These are phyloP conservation scores for Erannis defoliaria DNA, from an alignment of 2,888 invertebrate species.

Conservation along the genomic window DNA sequence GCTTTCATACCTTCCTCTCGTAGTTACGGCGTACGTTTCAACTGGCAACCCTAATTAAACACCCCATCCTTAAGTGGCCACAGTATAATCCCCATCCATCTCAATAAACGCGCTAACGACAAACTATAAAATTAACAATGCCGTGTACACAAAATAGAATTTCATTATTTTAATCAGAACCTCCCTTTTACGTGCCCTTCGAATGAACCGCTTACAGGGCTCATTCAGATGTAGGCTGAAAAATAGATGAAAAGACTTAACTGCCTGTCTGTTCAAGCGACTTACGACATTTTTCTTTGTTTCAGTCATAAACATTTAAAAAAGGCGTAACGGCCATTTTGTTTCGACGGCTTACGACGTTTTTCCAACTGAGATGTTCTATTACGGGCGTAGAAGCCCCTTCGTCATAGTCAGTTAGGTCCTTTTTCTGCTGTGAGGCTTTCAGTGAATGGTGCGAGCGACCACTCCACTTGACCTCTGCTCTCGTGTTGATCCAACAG, in stretches of 20 bases:
- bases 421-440: constrained; percentile 18
- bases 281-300: constrained; percentile 14
- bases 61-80: constrained; percentile 26
- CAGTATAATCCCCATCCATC: constrained; percentile 32
- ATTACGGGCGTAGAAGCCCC: constrained; percentile 6
- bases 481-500: constrained; percentile 36
- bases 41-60: constrained; percentile 23
- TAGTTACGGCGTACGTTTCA: not conserved
- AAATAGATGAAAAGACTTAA: not conserved
- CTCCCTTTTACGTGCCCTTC: constrained; percentile 48
- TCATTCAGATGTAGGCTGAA: constrained; percentile 35
- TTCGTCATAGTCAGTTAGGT: not conserved
- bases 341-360: constrained; percentile 3
- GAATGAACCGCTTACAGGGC: constrained; percentile 45
- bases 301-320: not conserved
- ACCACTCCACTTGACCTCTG: constrained; percentile 48
- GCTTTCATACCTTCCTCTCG: not conserved
- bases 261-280: not conserved
- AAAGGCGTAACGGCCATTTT: constrained; percentile 3
- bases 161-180: constrained; percentile 67
- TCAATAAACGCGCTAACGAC: constrained; percentile 46
- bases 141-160: constrained; percentile 58
- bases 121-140: constrained; percentile 59
- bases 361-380: constrained; percentile 2
- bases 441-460: constrained; percentile 48